Percentiles rank a stretch among this genome's conserved stretches.
Evolutionary conservation across 2,113 vertebrate genomes (phyloP).

Genomic region (Sylvia atricapilla): DNA sequence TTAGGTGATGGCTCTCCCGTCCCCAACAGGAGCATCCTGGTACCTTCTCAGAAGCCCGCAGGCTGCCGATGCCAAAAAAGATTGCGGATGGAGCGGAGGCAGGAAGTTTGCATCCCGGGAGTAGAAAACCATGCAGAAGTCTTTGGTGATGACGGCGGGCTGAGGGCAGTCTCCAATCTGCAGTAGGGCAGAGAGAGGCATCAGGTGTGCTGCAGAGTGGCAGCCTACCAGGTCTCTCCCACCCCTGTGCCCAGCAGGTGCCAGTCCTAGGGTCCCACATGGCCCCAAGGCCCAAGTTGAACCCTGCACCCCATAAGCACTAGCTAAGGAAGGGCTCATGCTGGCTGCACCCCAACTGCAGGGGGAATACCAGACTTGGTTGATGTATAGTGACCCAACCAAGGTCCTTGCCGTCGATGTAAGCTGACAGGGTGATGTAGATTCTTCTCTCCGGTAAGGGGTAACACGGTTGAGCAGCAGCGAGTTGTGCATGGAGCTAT

Average conservation of each 20-base stretch:
- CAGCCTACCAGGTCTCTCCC: not conserved
- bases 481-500: conserved; percentile 99
- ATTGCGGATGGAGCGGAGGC: conserved; percentile 94
- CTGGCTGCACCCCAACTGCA: not conserved
- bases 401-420: conserved; percentile 85
- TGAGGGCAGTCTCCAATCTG: conserved; percentile 98
- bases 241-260: not conserved
- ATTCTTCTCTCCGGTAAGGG: conserved; percentile 96
- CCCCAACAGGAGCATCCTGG: not conserved
- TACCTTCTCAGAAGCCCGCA: conserved; percentile 92
- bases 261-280: not conserved
- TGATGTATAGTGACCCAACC: accelerated
- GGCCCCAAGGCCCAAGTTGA: not conserved
- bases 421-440: conserved; percentile 96
- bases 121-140: conserved; percentile 98
- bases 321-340: accelerated
- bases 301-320: not conserved
- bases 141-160: conserved; percentile 94
- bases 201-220: not conserved
- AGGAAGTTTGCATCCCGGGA: conserved; percentile 91
- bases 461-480: conserved; percentile 94
- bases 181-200: not conserved
- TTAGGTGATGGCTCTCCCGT: not conserved
- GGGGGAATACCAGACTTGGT: not conserved
- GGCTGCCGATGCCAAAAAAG: conserved; percentile 91